These are phyloP conservation scores for Mallotus villosus DNA, from an alignment of 2,797 vertebrate genomes.

Conservation along the genomic window DNA sequence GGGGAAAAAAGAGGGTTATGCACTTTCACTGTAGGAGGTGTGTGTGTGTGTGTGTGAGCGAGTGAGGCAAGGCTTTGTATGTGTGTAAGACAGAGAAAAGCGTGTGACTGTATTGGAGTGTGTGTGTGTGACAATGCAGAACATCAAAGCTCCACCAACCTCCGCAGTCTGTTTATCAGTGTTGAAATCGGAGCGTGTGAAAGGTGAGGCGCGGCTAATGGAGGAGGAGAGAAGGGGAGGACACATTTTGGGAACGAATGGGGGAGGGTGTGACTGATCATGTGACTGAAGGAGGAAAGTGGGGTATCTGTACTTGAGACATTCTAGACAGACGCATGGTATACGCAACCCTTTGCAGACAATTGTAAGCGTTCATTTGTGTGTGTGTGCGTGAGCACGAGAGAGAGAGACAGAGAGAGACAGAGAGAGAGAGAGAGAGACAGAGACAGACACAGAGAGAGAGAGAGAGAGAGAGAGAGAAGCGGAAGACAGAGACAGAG, in stretches of 20 bases:
- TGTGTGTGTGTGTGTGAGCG: neutral
- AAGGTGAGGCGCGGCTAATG: neutral
- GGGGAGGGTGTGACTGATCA: neutral
- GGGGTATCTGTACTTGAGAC: no score
- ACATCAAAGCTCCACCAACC: conserved; percentile 24
- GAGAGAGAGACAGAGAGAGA: no score
- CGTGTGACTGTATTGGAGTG: neutral
- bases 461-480: no score
- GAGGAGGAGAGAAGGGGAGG: neutral
- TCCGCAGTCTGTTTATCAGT: conserved; percentile 8
- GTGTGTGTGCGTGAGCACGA: neutral
- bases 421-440: no score
- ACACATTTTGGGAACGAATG: neutral
- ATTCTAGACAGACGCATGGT: no score
- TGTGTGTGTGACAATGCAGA: conserved; percentile 12
- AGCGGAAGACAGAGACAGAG: no score
- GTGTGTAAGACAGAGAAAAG: neutral
- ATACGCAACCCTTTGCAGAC: no score
- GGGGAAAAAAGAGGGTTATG: no score
- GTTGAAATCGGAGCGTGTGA: conserved; percentile 16
- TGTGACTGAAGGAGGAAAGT: neutral
- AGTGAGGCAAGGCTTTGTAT: neutral
- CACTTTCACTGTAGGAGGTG: neutral
- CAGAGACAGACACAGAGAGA: no score
- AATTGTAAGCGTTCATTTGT: neutral